A percentile compares a stretch with the other conserved stretches of the same genome.
Conservation (phyloP, 1,140 invertebrate genomes). For the Sycobia sp. region DNA sequence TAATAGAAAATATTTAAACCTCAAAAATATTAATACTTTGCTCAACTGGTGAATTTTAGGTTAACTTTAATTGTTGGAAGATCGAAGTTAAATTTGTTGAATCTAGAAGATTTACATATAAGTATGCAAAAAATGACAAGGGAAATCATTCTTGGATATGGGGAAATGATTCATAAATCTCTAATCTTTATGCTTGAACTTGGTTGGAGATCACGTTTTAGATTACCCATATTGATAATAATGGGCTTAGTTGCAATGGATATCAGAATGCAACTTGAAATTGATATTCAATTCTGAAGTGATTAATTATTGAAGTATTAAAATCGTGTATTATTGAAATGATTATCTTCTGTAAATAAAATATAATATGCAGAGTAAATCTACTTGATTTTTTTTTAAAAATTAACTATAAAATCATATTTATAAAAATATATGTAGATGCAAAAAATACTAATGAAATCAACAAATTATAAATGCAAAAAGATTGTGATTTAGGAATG, state of each 20-base stretch:
- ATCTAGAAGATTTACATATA: neutral
- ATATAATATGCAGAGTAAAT: no score
- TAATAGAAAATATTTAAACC: no score
- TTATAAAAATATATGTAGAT: no score
- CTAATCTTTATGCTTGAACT: conserved; percentile 64
- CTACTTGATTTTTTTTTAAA: no score
- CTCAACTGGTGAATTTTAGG: neutral
- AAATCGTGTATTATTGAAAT: no score
- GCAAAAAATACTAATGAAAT: no score
- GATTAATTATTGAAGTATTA: no score
- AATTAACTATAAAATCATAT: no score
- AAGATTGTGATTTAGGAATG: no score
- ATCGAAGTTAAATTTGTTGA: neutral
- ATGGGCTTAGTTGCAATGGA: conserved; percentile 65
- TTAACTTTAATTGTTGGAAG: conserved; percentile 6
- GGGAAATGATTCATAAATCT: conserved; percentile 50
- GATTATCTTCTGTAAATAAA: no score
- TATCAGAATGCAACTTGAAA: conserved; percentile 63
- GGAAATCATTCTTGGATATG: conserved; percentile 46
- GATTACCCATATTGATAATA: conserved; percentile 65
- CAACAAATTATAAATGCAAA: no score
- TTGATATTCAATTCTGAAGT: conserved; percentile 56
- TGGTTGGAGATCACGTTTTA: conserved; percentile 65
- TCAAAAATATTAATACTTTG: neutral
- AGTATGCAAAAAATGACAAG: conserved; percentile 41